Conservation (phyloP, 2,797 vertebrate genomes). For the Gallinago solitaria region DNA sequence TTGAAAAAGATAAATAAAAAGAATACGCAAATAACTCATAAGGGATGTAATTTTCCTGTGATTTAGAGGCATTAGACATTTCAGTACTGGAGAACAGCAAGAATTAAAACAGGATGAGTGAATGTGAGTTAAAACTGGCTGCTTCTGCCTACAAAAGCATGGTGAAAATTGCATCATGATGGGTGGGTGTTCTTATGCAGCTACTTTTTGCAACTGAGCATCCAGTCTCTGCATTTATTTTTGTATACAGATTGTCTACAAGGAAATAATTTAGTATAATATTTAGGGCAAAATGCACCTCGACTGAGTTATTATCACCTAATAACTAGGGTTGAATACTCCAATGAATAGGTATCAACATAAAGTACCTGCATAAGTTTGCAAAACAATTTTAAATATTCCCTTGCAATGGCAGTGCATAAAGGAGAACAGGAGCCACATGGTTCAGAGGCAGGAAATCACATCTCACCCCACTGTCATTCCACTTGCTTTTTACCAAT, state of each 20-base stretch:
- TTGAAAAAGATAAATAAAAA: neutral
- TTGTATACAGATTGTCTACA: constrained; percentile 42
- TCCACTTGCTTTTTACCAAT: neutral
- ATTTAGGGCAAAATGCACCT: neutral
- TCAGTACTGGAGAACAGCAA: neutral
- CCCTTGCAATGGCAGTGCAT: neutral
- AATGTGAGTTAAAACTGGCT: neutral
- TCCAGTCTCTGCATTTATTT: neutral
- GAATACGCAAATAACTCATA: neutral
- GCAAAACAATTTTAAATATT: neutral
- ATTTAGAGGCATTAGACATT: neutral
- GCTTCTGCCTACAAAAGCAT: neutral
- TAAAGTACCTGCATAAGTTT: neutral
- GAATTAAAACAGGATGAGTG: neutral
- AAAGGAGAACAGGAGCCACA: neutral
- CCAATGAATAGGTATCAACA: neutral
- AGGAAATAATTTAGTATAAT: constrained; percentile 32
- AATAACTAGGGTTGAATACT: neutral
- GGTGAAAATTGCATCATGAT: neutral
- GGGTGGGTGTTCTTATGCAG: neutral
- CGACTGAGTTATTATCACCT: neutral
- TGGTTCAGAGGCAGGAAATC: neutral
- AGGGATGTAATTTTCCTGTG: neutral
- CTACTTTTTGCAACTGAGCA: neutral
- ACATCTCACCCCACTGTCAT: neutral